These are phyloP conservation scores for Mesoclemmys tuberculata DNA, from an alignment of 2,113 vertebrate genomes.

Conservation along the genomic window DNA sequence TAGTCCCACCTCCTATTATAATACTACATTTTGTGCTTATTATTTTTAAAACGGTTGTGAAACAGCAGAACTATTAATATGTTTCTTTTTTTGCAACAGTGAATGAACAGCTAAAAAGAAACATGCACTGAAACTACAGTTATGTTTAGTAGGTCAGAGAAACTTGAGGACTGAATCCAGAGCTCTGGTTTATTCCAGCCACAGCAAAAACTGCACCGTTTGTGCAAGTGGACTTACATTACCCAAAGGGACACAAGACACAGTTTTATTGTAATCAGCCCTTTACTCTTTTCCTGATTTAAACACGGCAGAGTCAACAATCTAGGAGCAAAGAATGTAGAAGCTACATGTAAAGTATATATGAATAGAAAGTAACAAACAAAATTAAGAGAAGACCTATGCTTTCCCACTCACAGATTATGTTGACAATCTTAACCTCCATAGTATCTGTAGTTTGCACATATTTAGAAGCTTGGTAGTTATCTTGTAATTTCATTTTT, in stretches of 20 bases:
- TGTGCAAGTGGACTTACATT: conserved; percentile 49
- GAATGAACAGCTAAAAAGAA: conserved; percentile 4
- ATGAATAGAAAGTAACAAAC: conserved; percentile 2
- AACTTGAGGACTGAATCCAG: conserved; percentile 62
- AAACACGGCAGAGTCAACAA: neutral
- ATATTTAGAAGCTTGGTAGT: neutral
- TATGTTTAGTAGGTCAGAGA: conserved; percentile 71
- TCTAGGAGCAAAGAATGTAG: neutral
- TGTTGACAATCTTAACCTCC: neutral
- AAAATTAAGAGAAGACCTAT: neutral
- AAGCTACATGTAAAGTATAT: neutral
- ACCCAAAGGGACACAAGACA: conserved; percentile 12
- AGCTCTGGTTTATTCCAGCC: conserved; percentile 62
- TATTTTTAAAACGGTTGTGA: conserved; percentile 5
- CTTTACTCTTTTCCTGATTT: neutral
- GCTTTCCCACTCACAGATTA: neutral
- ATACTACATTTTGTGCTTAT: neutral
- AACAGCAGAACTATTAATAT: neutral
- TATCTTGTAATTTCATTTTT: neutral
- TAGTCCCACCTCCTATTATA: conserved; percentile 9
- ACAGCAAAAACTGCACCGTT: conserved; percentile 63
- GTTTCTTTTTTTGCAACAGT: neutral
- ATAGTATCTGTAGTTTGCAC: neutral
- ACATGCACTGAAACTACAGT: conserved; percentile 52
- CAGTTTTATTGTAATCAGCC: conserved; percentile 30